Evolutionary conservation across 23 tunicate genomes (phyloP).

Genomic region (Oikopleura vanhoeffeni): DNA sequence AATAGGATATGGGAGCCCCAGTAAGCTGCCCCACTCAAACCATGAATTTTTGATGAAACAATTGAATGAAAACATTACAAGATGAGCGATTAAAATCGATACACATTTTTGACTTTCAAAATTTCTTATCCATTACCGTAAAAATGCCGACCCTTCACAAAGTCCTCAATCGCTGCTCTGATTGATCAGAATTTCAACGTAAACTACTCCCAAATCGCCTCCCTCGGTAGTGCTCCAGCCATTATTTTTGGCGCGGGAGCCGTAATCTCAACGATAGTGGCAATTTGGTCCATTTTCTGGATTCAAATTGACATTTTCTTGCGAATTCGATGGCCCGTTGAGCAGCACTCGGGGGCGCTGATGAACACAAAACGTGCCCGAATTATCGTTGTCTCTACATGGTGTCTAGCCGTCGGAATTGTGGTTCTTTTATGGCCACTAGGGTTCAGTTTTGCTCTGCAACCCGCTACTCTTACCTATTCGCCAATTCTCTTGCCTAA

Average conservation of each 20-base stretch:
- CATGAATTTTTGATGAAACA: too few relatives aligned
- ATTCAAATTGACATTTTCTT: neutral
- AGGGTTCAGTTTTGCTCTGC: neutral
- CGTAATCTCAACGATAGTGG: neutral
- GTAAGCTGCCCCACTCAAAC: too few relatives aligned
- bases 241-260: conserved; percentile 12
- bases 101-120: too few relatives aligned
- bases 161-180: neutral
- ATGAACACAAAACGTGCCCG: neutral
- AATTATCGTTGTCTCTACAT: neutral
- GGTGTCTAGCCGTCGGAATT: neutral
- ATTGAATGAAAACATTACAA: too few relatives aligned
- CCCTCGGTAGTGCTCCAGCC: neutral
- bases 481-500: neutral
- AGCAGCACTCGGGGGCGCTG: neutral
- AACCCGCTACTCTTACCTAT: neutral
- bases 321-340: conserved; percentile 1
- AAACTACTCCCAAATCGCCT: neutral
- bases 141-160: too few relatives aligned
- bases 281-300: neutral
- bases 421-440: neutral
- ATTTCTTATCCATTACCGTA: too few relatives aligned
- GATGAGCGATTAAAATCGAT: too few relatives aligned
- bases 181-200: neutral
- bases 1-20: too few relatives aligned